Evolutionary conservation across 2,888 invertebrate genomes (phyloP).

Genomic region (Cepaea hortensis): DNA sequence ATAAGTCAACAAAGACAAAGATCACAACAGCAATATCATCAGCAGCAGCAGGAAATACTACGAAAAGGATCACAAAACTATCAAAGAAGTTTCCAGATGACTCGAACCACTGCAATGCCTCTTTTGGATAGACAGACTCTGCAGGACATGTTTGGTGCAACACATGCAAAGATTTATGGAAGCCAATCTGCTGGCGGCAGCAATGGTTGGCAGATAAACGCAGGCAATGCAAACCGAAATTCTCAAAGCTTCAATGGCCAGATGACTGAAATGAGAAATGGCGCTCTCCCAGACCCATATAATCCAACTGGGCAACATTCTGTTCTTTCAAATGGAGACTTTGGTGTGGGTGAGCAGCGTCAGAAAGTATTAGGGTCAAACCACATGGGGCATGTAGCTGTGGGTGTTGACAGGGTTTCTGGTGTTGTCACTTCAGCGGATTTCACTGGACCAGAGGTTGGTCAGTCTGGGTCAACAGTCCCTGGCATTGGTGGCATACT

Average conservation of each 20-base stretch:
- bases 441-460: conserved; percentile 30
- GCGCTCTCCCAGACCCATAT: neutral
- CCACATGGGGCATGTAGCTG: neutral
- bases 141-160: neutral
- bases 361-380: neutral
- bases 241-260: neutral
- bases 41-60: neutral
- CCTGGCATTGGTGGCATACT: neutral
- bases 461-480: neutral
- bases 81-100: neutral
- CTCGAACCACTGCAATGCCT: neutral
- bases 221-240: conserved; percentile 2
- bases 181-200: neutral
- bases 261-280: neutral
- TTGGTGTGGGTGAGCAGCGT: neutral
- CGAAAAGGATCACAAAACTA: neutral
- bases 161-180: neutral
- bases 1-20: neutral
- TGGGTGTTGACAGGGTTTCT: neutral
- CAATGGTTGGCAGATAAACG: neutral
- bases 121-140: neutral
- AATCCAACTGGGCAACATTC: neutral
- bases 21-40: neutral
- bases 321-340: neutral
- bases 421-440: neutral